phyloP scores from a whole-genome alignment of 2,113 vertebrate genomes.

The Mormyrus lacerda region DNA sequence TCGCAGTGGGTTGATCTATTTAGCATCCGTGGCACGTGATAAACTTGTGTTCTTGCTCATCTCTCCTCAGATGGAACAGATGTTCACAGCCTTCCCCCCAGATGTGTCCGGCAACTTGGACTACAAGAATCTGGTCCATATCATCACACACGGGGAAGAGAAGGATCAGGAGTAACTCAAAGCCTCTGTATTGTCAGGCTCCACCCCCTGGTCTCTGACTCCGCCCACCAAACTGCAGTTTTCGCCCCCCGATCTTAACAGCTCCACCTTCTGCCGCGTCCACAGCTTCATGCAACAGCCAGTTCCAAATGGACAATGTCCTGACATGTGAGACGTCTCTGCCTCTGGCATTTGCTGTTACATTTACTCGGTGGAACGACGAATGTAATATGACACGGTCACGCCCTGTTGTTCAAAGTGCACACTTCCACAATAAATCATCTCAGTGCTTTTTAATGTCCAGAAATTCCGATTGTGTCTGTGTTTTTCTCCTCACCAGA shows the following conservation, averaged over 20 bases:
- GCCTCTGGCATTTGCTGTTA: not conserved
- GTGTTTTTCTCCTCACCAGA: not conserved
- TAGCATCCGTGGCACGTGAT: not conserved
- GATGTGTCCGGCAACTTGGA: slow-evolving; percentile 87
- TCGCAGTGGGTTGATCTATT: not conserved
- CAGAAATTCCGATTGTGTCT: not conserved
- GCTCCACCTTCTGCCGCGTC: not conserved
- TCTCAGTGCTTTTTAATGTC: slow-evolving; percentile 11
- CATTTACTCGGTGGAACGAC: not conserved
- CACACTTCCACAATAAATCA: slow-evolving; percentile 16
- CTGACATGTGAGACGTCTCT: not conserved
- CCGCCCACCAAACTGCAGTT: not conserved
- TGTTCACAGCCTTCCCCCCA: slow-evolving; percentile 90
- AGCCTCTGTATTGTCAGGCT: not conserved
- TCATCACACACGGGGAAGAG: slow-evolving; percentile 93
- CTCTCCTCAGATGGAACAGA: slow-evolving; percentile 77
- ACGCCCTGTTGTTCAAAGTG: not conserved
- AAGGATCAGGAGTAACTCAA: slow-evolving; percentile 73
- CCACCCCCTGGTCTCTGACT: not conserved
- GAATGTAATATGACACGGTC: not conserved
- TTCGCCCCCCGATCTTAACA: not conserved
- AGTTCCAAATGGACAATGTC: slow-evolving; percentile 4
- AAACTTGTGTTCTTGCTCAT: not conserved
- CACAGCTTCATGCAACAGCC: not conserved
- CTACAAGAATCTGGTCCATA: slow-evolving; percentile 92